These are phyloP conservation scores for Cavia aperea DNA, from an alignment of 2,113 vertebrate genomes.

Conservation along the genomic window DNA sequence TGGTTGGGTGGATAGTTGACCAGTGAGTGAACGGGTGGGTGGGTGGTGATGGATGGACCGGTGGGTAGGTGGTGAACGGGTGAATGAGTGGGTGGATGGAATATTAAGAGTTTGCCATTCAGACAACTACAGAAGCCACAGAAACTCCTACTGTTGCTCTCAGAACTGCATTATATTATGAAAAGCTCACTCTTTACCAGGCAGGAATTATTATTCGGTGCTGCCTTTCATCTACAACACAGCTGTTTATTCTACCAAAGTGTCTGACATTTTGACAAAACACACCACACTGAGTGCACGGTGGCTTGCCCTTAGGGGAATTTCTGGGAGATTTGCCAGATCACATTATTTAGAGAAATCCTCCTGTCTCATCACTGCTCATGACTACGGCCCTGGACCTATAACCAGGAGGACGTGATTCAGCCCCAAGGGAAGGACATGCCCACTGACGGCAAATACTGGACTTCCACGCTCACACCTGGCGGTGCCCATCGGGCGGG, in stretches of 20 bases:
- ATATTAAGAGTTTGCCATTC: not conserved
- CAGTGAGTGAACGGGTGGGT: not conserved
- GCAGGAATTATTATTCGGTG: not conserved
- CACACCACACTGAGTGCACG: not conserved
- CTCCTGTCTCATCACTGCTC: not conserved
- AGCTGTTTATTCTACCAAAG: not conserved
- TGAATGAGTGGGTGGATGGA: not conserved
- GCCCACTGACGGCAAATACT: not conserved
- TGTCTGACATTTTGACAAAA: conserved; percentile 12
- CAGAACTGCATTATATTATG: not conserved
- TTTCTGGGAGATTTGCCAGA: not conserved
- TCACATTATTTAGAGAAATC: not conserved
- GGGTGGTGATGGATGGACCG: no score
- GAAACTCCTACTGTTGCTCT: not conserved
- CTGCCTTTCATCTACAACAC: not conserved
- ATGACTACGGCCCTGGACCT: not conserved
- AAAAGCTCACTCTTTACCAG: not conserved
- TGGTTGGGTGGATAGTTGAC: not conserved
- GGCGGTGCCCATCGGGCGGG: not conserved
- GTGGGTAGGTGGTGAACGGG: no score
- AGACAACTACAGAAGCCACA: not conserved
- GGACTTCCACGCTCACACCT: not conserved
- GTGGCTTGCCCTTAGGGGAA: not conserved
- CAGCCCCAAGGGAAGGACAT: not conserved
- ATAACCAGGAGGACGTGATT: not conserved